Base-by-base conservation (phyloP, 2,113 vertebrate species). In the Lepus americanus region DNA sequence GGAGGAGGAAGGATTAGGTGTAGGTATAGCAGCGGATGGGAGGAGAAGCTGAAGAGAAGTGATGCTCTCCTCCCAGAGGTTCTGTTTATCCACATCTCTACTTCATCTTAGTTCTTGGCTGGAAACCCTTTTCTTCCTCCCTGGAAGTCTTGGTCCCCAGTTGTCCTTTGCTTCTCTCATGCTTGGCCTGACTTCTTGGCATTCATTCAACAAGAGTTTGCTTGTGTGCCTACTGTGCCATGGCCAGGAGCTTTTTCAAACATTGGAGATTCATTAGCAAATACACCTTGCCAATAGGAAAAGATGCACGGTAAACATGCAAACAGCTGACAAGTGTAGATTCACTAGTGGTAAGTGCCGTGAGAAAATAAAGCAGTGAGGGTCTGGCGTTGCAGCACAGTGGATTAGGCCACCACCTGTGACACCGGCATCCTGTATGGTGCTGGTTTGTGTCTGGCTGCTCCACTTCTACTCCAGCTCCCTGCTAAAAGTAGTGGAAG, bases 1-100 rank as follows among this genome's bases (percentile, higher is more conserved):
- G 31, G n/a, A 36, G 27, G 64, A 83, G 63, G 53, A 67, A 19
- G 69, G n/a, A 61, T 7, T 27, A 19, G 33, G 33, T 4, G 23
- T 20, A 44, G 53, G 0, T 39, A 3, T 55, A 16, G 4, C 33
- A 36, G 82, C 29, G 10, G 13, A 33, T 2, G 29, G 22, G 27
- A 2, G 67, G 77, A n/a, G 17, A 12, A 69, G 49, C 33, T 64
- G 36, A 29, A 20, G 59, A 27, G 72, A 49, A 39, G 27, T 0
- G 0, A 4, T 23, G 7, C 5, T 63, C 2, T 67, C 9, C 67
- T 36, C 27, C 22, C 20, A 53, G 64, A 49, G 22, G 29, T 20
- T 12, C 4, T 1, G n/a, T 5, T 44, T 59, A 20, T 27, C 14
- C 44, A 1, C 9, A 6, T 31, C 61, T 23, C 1, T 20, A 12